Evolutionary conservation across 2,888 invertebrate genomes (phyloP), one percentile per base, ranked within the genome.

Genomic region (Cryptocheilus praepositus): DNA sequence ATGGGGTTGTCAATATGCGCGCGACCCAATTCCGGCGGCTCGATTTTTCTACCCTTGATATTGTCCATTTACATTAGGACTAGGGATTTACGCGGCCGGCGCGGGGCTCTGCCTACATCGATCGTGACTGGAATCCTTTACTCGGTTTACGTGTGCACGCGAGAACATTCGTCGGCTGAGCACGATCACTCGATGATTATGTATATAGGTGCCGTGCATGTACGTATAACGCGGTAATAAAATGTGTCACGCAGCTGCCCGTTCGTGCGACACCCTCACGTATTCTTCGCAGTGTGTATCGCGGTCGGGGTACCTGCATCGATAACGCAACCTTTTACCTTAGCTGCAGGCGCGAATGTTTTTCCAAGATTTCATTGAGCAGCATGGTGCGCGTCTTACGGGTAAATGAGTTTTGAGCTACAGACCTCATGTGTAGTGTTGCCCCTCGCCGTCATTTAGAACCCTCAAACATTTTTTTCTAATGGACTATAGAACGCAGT

Each of bases 11-110:
- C 36, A 36, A 36, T 49, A 49, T 16, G 18, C 49, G 25, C 70
- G 62, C 57, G 77, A 77, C 77, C 77, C 67, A 77, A 70, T 77
- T 77, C 60, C 67, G 49, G 44, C 55, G 54, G 63, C 64, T 66
- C 61, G 55, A 45, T 62, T 66, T 63, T 71, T 55, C 64, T 73
- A 77, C 67, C 77, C 75, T 73, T 75, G 69, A 67, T 75, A 70
- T 67, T 58, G 67, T 71, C 61, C 69, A 71, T 68, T 70, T 77
- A 67, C 71, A 69, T 69, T 77, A 73, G 68, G 64, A 62, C 55
- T 16, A 21, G 62, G 64, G 74, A 71, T 69, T 73, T 63, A 64
- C 57, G 64, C 19, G 58, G 52, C 5, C 46, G 53, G 2, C 15
- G 61, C 49, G 5, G 56, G 43, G 53, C 15, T 2, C 13, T 5